Conservation (phyloP, 2,888 invertebrate species). For the Halictus ligatus region DNA sequence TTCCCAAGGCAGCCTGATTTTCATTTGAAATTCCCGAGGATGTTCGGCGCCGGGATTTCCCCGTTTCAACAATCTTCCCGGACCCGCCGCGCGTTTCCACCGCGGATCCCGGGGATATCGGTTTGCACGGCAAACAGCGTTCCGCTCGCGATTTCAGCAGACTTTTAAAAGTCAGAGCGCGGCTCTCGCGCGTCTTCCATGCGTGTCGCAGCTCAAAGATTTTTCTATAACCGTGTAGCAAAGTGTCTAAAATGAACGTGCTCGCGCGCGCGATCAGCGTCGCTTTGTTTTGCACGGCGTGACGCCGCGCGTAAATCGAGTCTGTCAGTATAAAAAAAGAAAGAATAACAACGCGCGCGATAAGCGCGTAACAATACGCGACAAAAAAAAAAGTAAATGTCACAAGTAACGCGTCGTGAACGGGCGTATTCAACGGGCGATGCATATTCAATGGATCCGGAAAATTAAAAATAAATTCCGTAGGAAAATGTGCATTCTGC, state of each 20-base stretch:
- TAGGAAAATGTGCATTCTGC: background rate
- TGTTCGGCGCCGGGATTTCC: background rate
- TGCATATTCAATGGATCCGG: background rate
- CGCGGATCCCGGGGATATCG: constrained; percentile 3
- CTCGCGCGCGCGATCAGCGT: background rate
- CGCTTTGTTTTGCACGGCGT: background rate
- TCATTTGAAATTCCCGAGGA: background rate
- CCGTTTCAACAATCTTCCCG: background rate
- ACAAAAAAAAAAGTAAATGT: background rate
- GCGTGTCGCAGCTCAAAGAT: background rate
- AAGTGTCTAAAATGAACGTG: background rate
- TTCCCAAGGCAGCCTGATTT: background rate
- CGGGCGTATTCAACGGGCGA: background rate
- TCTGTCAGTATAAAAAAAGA: background rate
- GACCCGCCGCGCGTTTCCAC: background rate
- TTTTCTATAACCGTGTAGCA: background rate
- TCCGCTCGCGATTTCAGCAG: constrained; percentile 41
- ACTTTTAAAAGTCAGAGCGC: constrained; percentile 41
- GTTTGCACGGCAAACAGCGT: constrained; percentile 18
- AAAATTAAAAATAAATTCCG: background rate
- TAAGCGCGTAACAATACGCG: background rate
- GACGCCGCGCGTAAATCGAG: background rate
- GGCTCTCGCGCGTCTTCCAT: background rate
- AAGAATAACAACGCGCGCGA: background rate
- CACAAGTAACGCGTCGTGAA: background rate